These are phyloP conservation scores for Oncorhynchus nerka DNA, from an alignment of 2,113 vertebrate genomes.

Conservation along the genomic window DNA sequence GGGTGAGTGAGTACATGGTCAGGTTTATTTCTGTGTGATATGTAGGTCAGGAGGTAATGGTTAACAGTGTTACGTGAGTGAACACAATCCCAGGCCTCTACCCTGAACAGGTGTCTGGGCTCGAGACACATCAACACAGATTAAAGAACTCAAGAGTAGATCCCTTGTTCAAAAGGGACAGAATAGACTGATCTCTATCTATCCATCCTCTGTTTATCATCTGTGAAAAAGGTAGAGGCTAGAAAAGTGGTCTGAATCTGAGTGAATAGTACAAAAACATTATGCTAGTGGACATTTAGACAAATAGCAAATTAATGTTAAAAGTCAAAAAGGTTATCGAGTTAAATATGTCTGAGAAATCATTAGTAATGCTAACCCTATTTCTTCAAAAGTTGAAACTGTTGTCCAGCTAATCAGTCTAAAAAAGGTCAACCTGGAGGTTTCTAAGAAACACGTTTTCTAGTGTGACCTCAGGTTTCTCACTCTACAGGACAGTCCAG, in stretches of 20 bases:
- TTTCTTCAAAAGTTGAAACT: neutral
- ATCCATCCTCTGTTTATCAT: too few relatives aligned
- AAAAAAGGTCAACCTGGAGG: neutral
- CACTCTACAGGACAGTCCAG: neutral
- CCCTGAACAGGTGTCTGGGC: constrained; percentile 44
- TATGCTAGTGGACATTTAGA: constrained; percentile 3
- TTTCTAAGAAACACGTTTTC: neutral
- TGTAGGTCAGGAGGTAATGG: constrained; percentile 59
- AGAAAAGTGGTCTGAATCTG: too few relatives aligned
- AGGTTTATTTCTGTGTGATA: constrained; percentile 48
- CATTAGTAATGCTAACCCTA: too few relatives aligned
- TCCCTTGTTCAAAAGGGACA: too few relatives aligned
- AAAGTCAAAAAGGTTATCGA: too few relatives aligned
- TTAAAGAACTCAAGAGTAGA: too few relatives aligned
- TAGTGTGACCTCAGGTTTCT: neutral
- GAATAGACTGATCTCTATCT: too few relatives aligned
- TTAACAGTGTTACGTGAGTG: constrained; percentile 51
- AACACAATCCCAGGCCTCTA: neutral
- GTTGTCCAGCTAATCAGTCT: neutral
- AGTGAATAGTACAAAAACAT: too few relatives aligned
- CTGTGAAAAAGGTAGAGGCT: too few relatives aligned
- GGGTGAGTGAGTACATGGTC: neutral
- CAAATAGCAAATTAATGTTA: too few relatives aligned
- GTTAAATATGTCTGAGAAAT: too few relatives aligned
- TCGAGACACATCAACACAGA: too few relatives aligned